Evolutionary conservation across 2,113 vertebrate species (phyloP).

Genomic region (Cygnus atratus): DNA sequence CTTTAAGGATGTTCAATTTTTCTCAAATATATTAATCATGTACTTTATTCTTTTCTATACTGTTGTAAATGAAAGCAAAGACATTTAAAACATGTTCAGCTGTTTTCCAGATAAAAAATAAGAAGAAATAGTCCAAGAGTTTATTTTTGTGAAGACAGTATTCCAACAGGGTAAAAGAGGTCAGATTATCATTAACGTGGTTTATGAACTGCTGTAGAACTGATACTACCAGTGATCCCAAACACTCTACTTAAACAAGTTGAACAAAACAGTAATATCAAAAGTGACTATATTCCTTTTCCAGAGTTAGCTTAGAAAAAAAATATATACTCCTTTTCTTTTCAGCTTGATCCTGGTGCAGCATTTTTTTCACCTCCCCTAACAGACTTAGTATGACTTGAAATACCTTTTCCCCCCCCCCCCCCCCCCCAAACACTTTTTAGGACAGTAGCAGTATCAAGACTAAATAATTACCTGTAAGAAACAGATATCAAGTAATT

Average conservation of each 20-base stretch:
- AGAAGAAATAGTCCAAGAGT: neutral
- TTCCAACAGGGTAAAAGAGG: neutral
- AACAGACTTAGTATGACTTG: neutral
- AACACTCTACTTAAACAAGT: neutral
- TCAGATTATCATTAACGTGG: neutral
- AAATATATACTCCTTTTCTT: neutral
- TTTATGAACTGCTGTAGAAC: neutral
- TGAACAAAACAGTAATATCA: neutral
- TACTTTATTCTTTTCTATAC: neutral
- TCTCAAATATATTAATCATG: neutral
- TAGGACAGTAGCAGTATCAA: neutral
- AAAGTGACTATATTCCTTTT: neutral
- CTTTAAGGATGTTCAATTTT: neutral
- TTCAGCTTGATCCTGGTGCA: neutral
- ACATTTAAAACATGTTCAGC: neutral
- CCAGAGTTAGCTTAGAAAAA: neutral
- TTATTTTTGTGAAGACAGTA: neutral
- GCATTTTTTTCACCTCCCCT: neutral
- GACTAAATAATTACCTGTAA: neutral
- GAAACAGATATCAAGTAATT: neutral
- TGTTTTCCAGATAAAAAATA: neutral
- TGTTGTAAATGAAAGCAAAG: neutral
- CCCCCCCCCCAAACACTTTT: neutral
- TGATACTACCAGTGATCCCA: neutral
- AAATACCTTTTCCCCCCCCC: accelerated